These are phyloP conservation scores for Rachycentron canadum DNA, from an alignment of 2,797 vertebrate genomes.

Conservation along the genomic window DNA sequence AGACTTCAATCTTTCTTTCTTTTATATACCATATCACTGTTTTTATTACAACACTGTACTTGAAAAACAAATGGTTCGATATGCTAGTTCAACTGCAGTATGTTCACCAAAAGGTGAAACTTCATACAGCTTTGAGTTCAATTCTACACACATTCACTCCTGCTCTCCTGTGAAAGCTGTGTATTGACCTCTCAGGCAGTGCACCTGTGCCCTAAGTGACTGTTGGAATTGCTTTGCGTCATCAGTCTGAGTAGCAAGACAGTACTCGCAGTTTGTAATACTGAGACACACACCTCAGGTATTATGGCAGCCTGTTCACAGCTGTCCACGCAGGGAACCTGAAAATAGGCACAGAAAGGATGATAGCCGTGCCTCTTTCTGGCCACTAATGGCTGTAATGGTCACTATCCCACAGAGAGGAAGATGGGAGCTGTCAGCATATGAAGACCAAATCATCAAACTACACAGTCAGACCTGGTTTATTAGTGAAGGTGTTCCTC, in stretches of 20 bases:
- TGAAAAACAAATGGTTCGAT: neutral
- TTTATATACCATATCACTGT: neutral
- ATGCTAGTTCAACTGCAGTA: neutral
- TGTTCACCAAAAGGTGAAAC: neutral
- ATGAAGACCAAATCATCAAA: slow-evolving; percentile 61
- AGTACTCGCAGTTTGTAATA: slow-evolving; percentile 41
- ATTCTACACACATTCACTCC: slow-evolving; percentile 18
- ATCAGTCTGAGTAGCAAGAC: slow-evolving; percentile 36
- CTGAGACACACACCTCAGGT: slow-evolving; percentile 25
- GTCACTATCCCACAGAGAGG: slow-evolving; percentile 57
- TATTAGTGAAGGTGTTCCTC: slow-evolving; percentile 39
- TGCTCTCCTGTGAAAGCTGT: slow-evolving; percentile 14
- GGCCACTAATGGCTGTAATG: slow-evolving; percentile 59
- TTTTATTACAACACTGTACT: neutral
- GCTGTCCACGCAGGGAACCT: slow-evolving; percentile 50
- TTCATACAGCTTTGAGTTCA: slow-evolving; percentile 20
- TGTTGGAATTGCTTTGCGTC: slow-evolving; percentile 34
- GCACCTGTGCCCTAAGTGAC: slow-evolving; percentile 38
- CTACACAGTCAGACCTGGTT: slow-evolving; percentile 54
- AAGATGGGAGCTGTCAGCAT: slow-evolving; percentile 64
- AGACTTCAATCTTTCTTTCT: neutral
- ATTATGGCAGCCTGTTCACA: slow-evolving; percentile 47
- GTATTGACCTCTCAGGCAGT: slow-evolving; percentile 45
- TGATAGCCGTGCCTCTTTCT: slow-evolving; percentile 38
- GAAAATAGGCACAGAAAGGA: slow-evolving; percentile 48